phyloP scores from a whole-genome alignment of 2,888 invertebrate genomes.

The Brachylomia viminalis region DNA sequence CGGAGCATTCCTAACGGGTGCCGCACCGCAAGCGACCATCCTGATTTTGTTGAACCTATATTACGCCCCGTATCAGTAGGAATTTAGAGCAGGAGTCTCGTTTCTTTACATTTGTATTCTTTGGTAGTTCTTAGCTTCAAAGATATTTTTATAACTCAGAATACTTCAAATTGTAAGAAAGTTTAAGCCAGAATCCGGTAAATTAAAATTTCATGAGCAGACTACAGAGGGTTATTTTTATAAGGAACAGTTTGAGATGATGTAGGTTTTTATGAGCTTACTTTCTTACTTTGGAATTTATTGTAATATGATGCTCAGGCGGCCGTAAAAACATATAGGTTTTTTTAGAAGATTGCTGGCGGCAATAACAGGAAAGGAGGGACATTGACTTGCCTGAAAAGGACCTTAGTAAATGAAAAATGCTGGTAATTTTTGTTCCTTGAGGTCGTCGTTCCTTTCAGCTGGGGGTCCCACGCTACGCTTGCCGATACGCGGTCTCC shows the following conservation, averaged over 20 bases:
- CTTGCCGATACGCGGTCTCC: too few relatives aligned
- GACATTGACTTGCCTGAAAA: neutral
- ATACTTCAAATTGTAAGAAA: constrained; percentile 45
- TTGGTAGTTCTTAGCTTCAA: neutral
- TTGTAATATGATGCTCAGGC: constrained; percentile 29
- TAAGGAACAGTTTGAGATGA: constrained; percentile 43
- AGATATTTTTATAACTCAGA: constrained; percentile 14
- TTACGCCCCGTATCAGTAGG: neutral
- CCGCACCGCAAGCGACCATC: neutral
- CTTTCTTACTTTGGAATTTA: constrained; percentile 47
- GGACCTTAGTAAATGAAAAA: neutral
- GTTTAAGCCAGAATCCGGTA: constrained; percentile 37
- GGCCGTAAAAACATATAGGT: neutral
- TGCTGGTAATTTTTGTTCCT: neutral
- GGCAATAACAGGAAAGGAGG: neutral
- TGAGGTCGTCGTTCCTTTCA: too few relatives aligned
- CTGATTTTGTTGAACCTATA: neutral
- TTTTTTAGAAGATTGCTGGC: constrained; percentile 19
- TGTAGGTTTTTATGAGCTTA: constrained; percentile 52
- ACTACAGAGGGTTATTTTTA: constrained; percentile 52
- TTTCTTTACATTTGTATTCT: neutral
- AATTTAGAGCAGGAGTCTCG: neutral
- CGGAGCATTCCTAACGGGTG: neutral
- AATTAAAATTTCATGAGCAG: constrained; percentile 56
- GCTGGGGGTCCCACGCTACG: too few relatives aligned